A percentile compares a stretch with the other conserved stretches of the same genome.
Conservation (phyloP, 2,888 invertebrate species). For the Corythucha ciliata region DNA sequence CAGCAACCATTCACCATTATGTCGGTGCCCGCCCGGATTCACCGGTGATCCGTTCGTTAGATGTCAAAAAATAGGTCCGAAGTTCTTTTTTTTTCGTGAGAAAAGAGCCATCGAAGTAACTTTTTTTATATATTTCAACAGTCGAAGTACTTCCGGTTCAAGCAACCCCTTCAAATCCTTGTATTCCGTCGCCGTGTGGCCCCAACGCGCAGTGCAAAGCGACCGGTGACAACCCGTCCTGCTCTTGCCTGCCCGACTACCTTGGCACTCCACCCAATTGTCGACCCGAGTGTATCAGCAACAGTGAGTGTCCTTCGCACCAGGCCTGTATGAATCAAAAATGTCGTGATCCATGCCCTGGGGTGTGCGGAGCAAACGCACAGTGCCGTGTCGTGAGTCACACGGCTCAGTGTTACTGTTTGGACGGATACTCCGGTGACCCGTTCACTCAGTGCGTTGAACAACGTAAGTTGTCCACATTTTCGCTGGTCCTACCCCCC, state of each 20-base stretch:
- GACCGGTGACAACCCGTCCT: slow-evolving; percentile 58
- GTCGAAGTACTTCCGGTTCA: slow-evolving; percentile 19
- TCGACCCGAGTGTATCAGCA: slow-evolving; percentile 61
- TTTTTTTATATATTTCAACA: background rate
- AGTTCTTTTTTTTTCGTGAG: background rate
- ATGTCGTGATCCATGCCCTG: slow-evolving; percentile 64
- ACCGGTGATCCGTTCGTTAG: slow-evolving; percentile 76
- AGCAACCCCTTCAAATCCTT: slow-evolving; percentile 21
- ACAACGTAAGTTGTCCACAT: slow-evolving; percentile 26
- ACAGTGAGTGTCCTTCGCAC: slow-evolving; percentile 59
- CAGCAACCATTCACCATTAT: slow-evolving; percentile 70
- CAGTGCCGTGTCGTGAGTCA: slow-evolving; percentile 64
- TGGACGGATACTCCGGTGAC: slow-evolving; percentile 47
- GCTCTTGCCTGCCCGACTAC: slow-evolving; percentile 58
- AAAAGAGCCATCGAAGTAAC: background rate
- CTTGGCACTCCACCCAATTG: slow-evolving; percentile 59
- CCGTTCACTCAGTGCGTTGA: slow-evolving; percentile 45
- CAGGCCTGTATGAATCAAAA: slow-evolving; percentile 59
- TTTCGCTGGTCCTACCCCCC: background rate
- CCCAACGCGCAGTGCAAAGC: slow-evolving; percentile 70
- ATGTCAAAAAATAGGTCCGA: slow-evolving; percentile 45
- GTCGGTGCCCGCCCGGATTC: slow-evolving; percentile 64
- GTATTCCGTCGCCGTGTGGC: slow-evolving; percentile 66
- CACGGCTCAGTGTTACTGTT: slow-evolving; percentile 52
- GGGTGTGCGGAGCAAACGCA: slow-evolving; percentile 63